Base-by-base conservation (phyloP, 1,140 invertebrate species). In the Drosophila neocordata region DNA sequence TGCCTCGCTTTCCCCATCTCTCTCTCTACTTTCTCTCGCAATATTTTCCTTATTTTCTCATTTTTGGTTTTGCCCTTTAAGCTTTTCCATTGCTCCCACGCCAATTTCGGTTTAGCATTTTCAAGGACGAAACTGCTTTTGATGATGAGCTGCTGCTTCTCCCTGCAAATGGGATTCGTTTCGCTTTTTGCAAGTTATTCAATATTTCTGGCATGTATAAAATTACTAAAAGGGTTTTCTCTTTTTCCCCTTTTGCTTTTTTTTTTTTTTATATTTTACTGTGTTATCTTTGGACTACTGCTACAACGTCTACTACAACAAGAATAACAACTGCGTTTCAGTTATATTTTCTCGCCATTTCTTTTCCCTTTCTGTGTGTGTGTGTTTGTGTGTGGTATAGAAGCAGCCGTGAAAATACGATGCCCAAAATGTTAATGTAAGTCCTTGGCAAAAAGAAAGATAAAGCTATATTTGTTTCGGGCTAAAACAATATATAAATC, bases 151-250 rank as follows among this genome's bases (percentile, higher is more conserved):
- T 44, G 18, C 15, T 15, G 38, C 13, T 31, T 11, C 12, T 35
- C 55, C 44, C 27, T 38, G 31, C 9, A 37, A 34, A 37, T 61
- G 63, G 58, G 59, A 37, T 65, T 61, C 65, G 27, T 61, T 65
- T 51, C 44, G 61, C 70, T 57, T 41, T 27, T 44, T 51, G 61
- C 63, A 73, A 71, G 69, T 70, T 48, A 77, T 70, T 70, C 74
- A 77, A 77, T 77, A 77, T 77, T 74, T 74, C 56, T 58, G 52
- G 66, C 53, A 62, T 59, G 71, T 77, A 77, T 74, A 70, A 74
- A 65, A 74, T 77, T 74, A 77, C 74, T 74, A 74, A 77, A 77
- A 70, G 74, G 74, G 65, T 69, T 77, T 77, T 51, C 27, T 6
- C 27, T 31, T 22, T 27, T 63, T 63, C 31, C 8, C 41, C 24